These are phyloP conservation scores for Decapterus maruadsi DNA, from an alignment of 2,797 vertebrate species.

Conservation along the genomic window DNA sequence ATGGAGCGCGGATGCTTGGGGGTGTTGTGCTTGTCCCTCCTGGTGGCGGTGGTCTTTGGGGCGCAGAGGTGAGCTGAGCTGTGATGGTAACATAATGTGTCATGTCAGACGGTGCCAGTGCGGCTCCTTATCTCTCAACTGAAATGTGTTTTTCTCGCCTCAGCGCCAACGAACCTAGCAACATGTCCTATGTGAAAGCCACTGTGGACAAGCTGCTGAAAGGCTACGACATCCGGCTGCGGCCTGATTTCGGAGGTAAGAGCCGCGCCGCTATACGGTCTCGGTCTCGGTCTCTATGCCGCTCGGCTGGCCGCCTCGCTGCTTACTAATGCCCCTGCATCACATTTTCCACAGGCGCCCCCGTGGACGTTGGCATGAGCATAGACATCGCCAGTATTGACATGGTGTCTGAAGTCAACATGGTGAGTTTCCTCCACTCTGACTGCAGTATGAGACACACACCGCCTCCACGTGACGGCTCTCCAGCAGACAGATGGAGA, in stretches of 20 bases:
- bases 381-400: constrained; percentile 97
- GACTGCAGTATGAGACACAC: background rate
- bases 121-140: background rate
- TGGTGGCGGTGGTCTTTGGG: constrained; percentile 86
- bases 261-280: background rate
- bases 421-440: constrained; percentile 87
- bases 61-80: constrained; percentile 91
- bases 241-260: constrained; percentile 96
- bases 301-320: constrained; percentile 12
- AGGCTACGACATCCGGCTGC: constrained; percentile 96
- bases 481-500: background rate
- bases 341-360: constrained; percentile 85
- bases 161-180: constrained; percentile 94
- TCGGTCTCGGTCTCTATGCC: background rate
- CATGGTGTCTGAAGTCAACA: constrained; percentile 98
- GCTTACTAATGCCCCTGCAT: constrained; percentile 32
- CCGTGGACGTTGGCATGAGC: constrained; percentile 95
- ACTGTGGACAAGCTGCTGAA: constrained; percentile 96
- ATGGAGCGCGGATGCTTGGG: constrained; percentile 79
- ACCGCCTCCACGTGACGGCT: background rate
- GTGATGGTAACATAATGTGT: background rate
- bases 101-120: background rate
- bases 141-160: constrained; percentile 26
- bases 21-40: constrained; percentile 84
- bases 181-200: constrained; percentile 97